Evolutionary conservation across 2,113 vertebrate species (phyloP).

Genomic region (Malurus alboscapulatus): DNA sequence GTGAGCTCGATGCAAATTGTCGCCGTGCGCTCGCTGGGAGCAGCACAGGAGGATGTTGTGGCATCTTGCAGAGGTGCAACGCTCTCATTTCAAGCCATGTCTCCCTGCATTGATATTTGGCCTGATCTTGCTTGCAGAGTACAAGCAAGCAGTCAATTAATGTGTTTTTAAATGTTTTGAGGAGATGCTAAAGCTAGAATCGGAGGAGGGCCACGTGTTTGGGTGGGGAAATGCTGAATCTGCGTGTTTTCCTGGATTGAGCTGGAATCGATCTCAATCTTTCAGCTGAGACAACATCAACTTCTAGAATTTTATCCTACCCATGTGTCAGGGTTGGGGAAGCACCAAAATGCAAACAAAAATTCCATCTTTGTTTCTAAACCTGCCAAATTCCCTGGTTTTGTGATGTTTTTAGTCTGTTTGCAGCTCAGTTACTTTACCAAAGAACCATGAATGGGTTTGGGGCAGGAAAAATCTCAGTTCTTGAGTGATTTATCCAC

Average conservation of each 20-base stretch:
- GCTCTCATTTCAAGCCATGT: background rate
- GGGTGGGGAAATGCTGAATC: conserved; percentile 11
- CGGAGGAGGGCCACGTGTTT: background rate
- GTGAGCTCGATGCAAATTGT: conserved; percentile 38
- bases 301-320: background rate
- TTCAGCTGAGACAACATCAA: background rate
- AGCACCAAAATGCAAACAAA: background rate
- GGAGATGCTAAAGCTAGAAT: background rate
- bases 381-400: background rate
- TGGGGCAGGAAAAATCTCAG: background rate
- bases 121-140: conserved; percentile 17
- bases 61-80: background rate
- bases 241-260: background rate
- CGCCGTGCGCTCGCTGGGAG: background rate
- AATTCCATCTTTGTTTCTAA: background rate
- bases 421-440: background rate
- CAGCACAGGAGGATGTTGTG: conserved; percentile 22
- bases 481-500: background rate
- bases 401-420: background rate
- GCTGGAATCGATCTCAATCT: conserved; percentile 7
- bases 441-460: background rate
- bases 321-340: background rate
- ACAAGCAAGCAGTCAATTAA: conserved; percentile 44
- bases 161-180: conserved; percentile 38
- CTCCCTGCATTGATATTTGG: conserved; percentile 42